Conservation (phyloP, 2,797 vertebrate genomes). For the Poeciliopsis infans region DNA sequence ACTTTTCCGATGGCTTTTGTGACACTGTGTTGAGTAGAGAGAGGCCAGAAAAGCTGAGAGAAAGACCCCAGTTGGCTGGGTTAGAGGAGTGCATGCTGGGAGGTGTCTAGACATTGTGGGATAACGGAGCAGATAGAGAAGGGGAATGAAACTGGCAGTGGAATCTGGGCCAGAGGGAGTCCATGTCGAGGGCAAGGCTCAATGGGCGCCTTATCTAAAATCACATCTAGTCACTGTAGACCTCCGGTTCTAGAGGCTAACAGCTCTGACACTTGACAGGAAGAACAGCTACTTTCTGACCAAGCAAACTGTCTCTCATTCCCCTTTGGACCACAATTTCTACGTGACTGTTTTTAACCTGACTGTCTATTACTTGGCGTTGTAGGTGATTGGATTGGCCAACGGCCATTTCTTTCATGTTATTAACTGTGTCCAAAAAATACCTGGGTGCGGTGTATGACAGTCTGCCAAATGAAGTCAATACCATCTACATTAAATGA, state of each 20-base stretch:
- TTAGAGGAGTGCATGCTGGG: conserved; percentile 65
- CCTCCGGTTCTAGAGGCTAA: conserved; percentile 61
- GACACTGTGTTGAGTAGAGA: conserved; percentile 45
- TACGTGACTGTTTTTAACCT: conserved; percentile 33
- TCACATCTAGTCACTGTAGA: conserved; percentile 61
- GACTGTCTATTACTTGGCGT: conserved; percentile 19
- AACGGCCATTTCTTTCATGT: background rate
- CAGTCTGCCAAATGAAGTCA: background rate
- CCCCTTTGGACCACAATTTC: conserved; percentile 32
- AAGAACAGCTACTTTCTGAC: conserved; percentile 57
- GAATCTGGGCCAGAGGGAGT: conserved; percentile 68
- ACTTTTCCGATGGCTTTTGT: conserved; percentile 43
- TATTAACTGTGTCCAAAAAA: background rate
- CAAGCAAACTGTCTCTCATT: conserved; percentile 48
- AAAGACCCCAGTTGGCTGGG: conserved; percentile 53
- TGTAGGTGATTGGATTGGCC: background rate
- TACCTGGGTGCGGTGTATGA: background rate
- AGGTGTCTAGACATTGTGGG: conserved; percentile 69
- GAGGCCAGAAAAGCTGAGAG: conserved; percentile 49
- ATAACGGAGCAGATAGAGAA: conserved; percentile 60
- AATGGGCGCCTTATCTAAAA: conserved; percentile 74
- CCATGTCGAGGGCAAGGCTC: conserved; percentile 61
- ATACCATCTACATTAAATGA: background rate
- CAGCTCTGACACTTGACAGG: conserved; percentile 75
- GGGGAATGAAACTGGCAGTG: conserved; percentile 54